Evolutionary conservation across 1,140 invertebrate genomes (phyloP).

Genomic region (Zaprionus capensis): DNA sequence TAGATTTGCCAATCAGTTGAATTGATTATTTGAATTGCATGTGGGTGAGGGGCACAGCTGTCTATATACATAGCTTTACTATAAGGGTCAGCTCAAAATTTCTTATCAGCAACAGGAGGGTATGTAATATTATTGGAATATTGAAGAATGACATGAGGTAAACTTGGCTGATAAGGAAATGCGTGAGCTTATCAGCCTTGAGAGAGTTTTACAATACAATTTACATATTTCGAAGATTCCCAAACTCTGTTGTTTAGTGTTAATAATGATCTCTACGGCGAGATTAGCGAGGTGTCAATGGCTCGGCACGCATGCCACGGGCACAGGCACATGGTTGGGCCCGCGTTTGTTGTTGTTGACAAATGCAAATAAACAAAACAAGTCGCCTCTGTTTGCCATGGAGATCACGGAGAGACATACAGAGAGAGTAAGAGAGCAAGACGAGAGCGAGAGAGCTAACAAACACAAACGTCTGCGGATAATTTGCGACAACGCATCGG

Average conservation of each 20-base stretch:
- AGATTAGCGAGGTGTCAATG: constrained; percentile 27
- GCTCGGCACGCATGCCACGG: constrained; percentile 6
- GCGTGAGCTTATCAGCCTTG: neutral
- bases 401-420: constrained; percentile 11
- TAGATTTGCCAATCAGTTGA: neutral
- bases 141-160: neutral
- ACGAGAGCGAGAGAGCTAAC: constrained; percentile 2
- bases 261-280: neutral
- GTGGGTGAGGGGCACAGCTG: neutral
- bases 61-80: neutral
- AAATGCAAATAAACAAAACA: constrained; percentile 73
- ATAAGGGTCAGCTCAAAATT: neutral
- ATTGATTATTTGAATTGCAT: neutral
- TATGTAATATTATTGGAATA: neutral
- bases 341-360: constrained; percentile 34
- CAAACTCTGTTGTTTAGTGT: neutral
- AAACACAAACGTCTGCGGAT: constrained; percentile 38
- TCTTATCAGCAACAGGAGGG: neutral
- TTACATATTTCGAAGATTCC: neutral
- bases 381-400: constrained; percentile 45
- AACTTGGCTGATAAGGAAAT: neutral
- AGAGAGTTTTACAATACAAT: neutral
- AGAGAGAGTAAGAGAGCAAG: neutral
- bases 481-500: constrained; percentile 39
- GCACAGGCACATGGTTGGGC: constrained; percentile 18